Base-by-base conservation (phyloP, 2,113 vertebrate species). In the Ctenodactylus gundi region DNA sequence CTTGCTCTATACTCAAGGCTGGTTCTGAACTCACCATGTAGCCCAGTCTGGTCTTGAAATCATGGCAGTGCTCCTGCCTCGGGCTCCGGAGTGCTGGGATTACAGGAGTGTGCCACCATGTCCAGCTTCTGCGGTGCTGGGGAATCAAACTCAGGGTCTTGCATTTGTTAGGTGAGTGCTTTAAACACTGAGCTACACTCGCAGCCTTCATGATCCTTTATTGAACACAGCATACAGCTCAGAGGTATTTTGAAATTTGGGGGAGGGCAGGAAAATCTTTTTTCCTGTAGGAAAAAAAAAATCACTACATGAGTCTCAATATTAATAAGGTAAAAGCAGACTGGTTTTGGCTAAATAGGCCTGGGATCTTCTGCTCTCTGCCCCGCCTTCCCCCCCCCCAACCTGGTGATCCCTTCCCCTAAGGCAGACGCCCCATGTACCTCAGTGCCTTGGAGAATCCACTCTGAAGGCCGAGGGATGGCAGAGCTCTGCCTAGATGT, bases 401-500 rank as follows among this genome's bases (percentile, higher is more conserved):
- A n/a, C n/a, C 31, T 7, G 44, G 9, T 49, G 17, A 34, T 49
- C 5, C 18, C 4, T 29, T 3, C 11, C 39, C 36, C 53, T 46
- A 29, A 86, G 62, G 77, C 36, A 51, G 49, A 67, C 6, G 7
- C 46, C 68, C 41, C 11, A 5, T 11, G 67, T 8, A 44, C 3
- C 2, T 9, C 20, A 21, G 5, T 46, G 31, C 25, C 41, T 53
- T 39, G 82, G 39, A 29, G 27, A 81, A 31, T 23, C 49, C 18
- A 21, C 25, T 57, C 39, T 72, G 67, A 29, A 62, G 85, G 15
- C 7, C 51, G 17, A 13, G 8, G 11, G 77, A 85, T n/a, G 9
- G 8, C 39, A 2, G 10, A 70, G 17, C 20, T 17, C 1, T 34
- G 14, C 36, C 55, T 70, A 7, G 0, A 1, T 4, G 17, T 3